These are phyloP conservation scores for Clostera curtula DNA, from an alignment of 2,888 invertebrate genomes.

Conservation along the genomic window DNA sequence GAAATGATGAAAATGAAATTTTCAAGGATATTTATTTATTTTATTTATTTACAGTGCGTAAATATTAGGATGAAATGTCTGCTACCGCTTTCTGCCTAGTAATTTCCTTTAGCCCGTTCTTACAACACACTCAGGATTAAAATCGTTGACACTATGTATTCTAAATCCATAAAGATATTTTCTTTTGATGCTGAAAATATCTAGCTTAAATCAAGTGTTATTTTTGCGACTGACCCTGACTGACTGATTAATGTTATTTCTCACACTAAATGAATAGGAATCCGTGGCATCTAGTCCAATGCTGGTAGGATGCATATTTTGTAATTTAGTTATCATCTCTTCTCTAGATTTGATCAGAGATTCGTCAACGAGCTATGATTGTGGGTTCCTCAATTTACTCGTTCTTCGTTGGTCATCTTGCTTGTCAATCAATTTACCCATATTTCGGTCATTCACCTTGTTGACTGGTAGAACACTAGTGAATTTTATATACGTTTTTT, in stretches of 20 bases:
- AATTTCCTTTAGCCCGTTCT: too few species aligned
- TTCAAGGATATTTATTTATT: neutral
- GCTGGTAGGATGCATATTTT: too few species aligned
- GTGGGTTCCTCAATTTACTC: conserved; percentile 63
- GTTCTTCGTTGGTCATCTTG: conserved; percentile 39
- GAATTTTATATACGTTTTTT: too few species aligned
- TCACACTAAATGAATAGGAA: too few species aligned
- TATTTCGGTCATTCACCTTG: conserved; percentile 50
- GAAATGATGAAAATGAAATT: neutral
- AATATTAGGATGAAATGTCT: too few species aligned
- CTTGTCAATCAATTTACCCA: conserved; percentile 59
- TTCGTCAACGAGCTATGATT: conserved; percentile 52
- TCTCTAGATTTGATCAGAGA: conserved; percentile 52
- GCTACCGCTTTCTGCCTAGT: too few species aligned
- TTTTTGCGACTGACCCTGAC: conserved; percentile 6
- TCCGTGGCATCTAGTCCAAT: conserved; percentile 21
- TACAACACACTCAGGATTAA: too few species aligned
- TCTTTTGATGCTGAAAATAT: too few species aligned
- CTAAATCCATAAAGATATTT: too few species aligned
- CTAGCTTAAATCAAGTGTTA: neutral
- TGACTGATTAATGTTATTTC: neutral
- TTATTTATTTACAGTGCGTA: neutral
- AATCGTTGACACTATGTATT: too few species aligned
- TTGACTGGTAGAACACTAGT: too few species aligned
- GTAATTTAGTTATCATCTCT: conserved; percentile 35